Conservation (phyloP, 2,113 vertebrate species). For the Pholis gunnellus region DNA sequence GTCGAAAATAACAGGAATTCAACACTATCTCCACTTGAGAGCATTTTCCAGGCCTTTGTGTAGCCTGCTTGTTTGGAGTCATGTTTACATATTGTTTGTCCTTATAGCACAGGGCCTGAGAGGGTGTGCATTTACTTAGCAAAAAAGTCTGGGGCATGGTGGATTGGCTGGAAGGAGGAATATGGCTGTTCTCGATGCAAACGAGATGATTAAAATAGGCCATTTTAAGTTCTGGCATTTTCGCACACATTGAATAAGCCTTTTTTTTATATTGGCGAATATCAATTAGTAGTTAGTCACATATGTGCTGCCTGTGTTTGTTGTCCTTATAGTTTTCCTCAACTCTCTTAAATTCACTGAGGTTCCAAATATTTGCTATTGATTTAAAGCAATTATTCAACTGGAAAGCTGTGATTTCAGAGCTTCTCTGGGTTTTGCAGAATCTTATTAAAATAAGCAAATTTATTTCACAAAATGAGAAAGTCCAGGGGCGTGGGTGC, state of each 20-base stretch:
- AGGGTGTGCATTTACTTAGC: slow-evolving; percentile 38
- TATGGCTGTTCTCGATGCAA: slow-evolving; percentile 44
- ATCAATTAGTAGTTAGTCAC: not conserved
- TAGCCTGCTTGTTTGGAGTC: slow-evolving; percentile 30
- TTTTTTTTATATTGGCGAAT: not conserved
- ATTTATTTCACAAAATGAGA: slow-evolving; percentile 71
- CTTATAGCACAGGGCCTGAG: slow-evolving; percentile 28
- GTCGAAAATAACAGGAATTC: slow-evolving; percentile 74
- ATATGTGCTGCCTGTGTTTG: not conserved
- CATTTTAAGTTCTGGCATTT: slow-evolving; percentile 37
- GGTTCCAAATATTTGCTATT: not conserved
- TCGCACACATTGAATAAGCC: not conserved
- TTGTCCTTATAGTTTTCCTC: not conserved
- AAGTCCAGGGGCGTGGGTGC: slow-evolving; percentile 74
- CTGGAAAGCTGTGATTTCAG: slow-evolving; percentile 24
- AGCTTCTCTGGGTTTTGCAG: slow-evolving; percentile 14
- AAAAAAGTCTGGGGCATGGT: slow-evolving; percentile 23
- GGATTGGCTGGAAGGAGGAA: slow-evolving; percentile 32
- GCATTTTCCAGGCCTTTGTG: slow-evolving; percentile 62
- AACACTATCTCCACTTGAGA: slow-evolving; percentile 50
- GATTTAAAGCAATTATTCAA: slow-evolving; percentile 20
- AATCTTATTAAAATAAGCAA: slow-evolving; percentile 70
- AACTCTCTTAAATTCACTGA: not conserved
- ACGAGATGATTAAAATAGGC: slow-evolving; percentile 37
- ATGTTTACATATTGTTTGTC: slow-evolving; percentile 52